phyloP scores from a whole-genome alignment of 2,797 vertebrate genomes.

The Miichthys miiuy region DNA sequence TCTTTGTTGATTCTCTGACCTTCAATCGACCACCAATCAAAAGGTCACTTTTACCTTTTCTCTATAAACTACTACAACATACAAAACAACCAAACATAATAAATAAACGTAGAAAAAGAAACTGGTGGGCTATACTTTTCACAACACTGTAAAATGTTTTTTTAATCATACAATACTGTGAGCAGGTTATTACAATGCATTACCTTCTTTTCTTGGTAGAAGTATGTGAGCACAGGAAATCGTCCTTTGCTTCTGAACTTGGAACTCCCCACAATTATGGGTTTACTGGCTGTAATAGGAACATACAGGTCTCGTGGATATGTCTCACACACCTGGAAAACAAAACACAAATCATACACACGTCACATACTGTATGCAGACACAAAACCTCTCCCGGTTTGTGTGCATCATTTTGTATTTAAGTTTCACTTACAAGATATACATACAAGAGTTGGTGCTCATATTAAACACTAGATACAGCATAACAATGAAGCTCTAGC shows the following conservation, averaged over 20 bases:
- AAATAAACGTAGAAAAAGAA: background rate
- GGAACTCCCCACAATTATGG: constrained; percentile 97
- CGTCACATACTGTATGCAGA: background rate
- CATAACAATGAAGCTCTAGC: background rate
- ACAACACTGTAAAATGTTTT: background rate
- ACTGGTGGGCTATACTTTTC: background rate
- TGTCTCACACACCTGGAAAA: constrained; percentile 93
- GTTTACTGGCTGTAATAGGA: constrained; percentile 93
- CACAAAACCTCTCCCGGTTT: background rate
- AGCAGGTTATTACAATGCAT: background rate
- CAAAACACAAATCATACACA: constrained; percentile 6
- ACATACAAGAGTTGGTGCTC: background rate
- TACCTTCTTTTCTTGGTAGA: constrained; percentile 96
- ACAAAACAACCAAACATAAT: background rate
- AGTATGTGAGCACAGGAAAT: constrained; percentile 98
- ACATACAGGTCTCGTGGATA: constrained; percentile 97
- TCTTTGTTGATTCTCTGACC: background rate
- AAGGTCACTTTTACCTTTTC: background rate
- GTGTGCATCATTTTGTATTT: background rate
- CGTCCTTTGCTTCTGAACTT: constrained; percentile 99
- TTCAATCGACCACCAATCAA: background rate
- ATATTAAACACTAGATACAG: background rate
- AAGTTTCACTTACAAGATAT: background rate
- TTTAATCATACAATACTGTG: background rate
- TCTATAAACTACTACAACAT: background rate